Evolutionary conservation across 2,888 invertebrate species (phyloP).

Genomic region (Acanthosepion lycidas): DNA sequence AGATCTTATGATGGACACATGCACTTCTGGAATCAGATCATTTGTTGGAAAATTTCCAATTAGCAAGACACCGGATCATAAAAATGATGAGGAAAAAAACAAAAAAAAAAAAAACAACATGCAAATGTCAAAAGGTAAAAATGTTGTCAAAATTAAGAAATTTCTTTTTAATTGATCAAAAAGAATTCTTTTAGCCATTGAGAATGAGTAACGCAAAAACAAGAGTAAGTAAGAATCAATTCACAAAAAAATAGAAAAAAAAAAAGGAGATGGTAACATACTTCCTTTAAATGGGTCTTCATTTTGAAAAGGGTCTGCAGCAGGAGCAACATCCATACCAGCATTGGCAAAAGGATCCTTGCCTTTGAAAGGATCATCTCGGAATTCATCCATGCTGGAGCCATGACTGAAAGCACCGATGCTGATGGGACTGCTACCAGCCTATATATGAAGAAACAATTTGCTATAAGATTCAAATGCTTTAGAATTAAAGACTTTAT

Average conservation of each 20-base stretch:
- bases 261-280: conserved; percentile 52
- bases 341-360: conserved; percentile 76
- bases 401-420: conserved; percentile 67
- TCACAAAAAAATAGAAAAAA: not conserved
- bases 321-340: conserved; percentile 74
- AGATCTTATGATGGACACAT: not conserved
- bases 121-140: not conserved
- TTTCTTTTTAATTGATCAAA: not conserved
- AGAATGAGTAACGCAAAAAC: not conserved
- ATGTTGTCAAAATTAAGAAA: not conserved
- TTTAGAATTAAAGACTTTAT: not conserved
- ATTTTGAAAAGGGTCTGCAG: conserved; percentile 77
- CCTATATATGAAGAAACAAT: conserved; percentile 52
- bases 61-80: not conserved
- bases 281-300: conserved; percentile 72
- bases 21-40: not conserved
- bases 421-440: conserved; percentile 67
- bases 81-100: not conserved
- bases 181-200: not conserved
- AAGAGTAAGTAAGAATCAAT: not conserved
- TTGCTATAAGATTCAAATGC: not conserved
- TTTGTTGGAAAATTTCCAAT: not conserved
- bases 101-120: not conserved
- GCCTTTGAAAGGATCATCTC: conserved; percentile 74
- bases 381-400: conserved; percentile 61